These are phyloP conservation scores for Gymnogyps californianus DNA, from an alignment of 2,113 vertebrate species.

Conservation along the genomic window DNA sequence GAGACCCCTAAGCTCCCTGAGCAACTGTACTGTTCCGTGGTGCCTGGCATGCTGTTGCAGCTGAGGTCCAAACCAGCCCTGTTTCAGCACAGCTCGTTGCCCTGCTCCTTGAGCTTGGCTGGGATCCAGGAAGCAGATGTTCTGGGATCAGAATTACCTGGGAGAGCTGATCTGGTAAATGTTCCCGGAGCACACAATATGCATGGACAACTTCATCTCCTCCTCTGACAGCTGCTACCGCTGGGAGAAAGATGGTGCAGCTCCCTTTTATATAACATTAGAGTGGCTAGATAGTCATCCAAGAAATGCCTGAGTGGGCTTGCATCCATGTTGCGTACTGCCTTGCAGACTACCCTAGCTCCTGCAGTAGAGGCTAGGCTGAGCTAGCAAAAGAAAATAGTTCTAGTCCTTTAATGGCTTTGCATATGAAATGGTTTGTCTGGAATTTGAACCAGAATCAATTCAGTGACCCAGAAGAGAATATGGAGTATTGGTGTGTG, in stretches of 20 bases:
- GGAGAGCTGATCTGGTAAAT: neutral
- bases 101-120: neutral
- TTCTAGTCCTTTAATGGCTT: neutral
- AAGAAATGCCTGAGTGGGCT: neutral
- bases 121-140: neutral
- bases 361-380: neutral
- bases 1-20: neutral
- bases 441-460: conserved; percentile 28
- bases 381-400: neutral
- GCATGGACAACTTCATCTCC: neutral
- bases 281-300: neutral
- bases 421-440: neutral
- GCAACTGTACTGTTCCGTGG: neutral
- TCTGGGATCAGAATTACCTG: neutral
- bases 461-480: conserved; percentile 26
- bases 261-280: neutral
- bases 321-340: neutral
- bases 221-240: neutral
- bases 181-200: neutral
- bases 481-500: neutral
- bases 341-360: neutral
- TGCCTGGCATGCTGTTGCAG: neutral
- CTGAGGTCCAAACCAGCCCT: neutral
- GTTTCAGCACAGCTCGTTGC: neutral
- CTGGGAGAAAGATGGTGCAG: neutral